phyloP scores from a whole-genome alignment of 2,888 invertebrate genomes.

The Agrochola litura region DNA sequence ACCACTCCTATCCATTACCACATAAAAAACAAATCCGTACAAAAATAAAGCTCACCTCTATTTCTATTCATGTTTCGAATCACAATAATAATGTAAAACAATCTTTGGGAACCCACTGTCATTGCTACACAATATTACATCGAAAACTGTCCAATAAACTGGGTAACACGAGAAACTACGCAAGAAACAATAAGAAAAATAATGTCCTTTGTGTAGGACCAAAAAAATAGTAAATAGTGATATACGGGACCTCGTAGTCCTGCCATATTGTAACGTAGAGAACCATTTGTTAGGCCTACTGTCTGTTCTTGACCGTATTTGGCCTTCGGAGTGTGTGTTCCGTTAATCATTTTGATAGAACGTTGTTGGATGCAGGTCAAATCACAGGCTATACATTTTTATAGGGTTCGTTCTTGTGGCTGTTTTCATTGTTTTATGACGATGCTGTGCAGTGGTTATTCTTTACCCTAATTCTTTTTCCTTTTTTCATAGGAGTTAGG shows the following conservation, averaged over 20 bases:
- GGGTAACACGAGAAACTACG: constrained; percentile 30
- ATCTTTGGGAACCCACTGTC: constrained; percentile 14
- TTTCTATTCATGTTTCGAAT: constrained; percentile 16
- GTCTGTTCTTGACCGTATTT: constrained; percentile 60
- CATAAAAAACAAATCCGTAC: not conserved
- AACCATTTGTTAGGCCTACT: constrained; percentile 63
- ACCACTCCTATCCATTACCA: not conserved
- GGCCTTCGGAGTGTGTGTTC: constrained; percentile 53
- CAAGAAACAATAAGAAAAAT: constrained; percentile 56
- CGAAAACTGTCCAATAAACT: constrained; percentile 56
- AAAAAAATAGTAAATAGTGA: constrained; percentile 51
- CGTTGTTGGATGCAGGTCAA: constrained; percentile 53
- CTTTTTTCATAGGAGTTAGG: too few species aligned
- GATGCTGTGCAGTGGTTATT: not conserved
- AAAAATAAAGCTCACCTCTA: constrained; percentile 10
- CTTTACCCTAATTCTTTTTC: not conserved
- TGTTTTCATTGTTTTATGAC: not conserved
- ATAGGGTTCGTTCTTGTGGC: not conserved
- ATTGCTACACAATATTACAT: constrained; percentile 45
- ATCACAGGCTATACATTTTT: constrained; percentile 28
- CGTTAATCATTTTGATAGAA: constrained; percentile 69
- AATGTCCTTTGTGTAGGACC: constrained; percentile 29
- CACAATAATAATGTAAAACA: constrained; percentile 1
- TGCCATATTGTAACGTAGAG: constrained; percentile 53
- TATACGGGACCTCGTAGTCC: constrained; percentile 50